phyloP scores from a whole-genome alignment of 37 sponge, comb jelly and placozoan species.

The Axinella damicornis region DNA sequence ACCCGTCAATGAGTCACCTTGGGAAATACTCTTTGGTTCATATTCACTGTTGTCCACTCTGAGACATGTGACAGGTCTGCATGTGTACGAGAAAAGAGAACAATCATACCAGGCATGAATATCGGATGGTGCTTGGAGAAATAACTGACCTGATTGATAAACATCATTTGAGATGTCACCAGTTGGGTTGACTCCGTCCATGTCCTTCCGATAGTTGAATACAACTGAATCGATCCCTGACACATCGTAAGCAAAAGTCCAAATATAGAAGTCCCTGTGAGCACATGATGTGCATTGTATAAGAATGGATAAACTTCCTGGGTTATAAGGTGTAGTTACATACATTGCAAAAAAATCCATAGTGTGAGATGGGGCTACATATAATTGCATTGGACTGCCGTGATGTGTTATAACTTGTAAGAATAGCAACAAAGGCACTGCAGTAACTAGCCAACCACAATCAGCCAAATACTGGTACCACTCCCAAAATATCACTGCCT shows the following conservation, averaged over 20 bases:
- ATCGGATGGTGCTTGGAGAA: no score
- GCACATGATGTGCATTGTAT: no score
- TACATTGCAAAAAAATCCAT: background rate
- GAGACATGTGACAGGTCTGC: conserved; percentile 34
- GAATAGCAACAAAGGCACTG: no score
- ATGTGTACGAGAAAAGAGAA: background rate
- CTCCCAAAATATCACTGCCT: no score
- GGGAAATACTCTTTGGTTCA: conserved; percentile 53
- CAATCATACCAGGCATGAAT: background rate
- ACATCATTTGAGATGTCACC: conserved; percentile 55
- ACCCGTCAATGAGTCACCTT: no score
- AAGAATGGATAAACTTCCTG: no score
- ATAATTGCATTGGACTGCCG: no score
- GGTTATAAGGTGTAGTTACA: no score
- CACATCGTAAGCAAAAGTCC: conserved; percentile 76
- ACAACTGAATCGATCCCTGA: conserved; percentile 44
- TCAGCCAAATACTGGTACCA: no score
- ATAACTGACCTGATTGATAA: conserved; percentile 43
- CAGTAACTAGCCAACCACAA: no score
- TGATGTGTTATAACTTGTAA: no score
- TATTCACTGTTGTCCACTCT: conserved; percentile 38
- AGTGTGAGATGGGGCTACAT: no score
- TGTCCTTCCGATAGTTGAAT: conserved; percentile 63
- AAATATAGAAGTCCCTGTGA: conserved; percentile 56
- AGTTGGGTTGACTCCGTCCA: conserved; percentile 65